phyloP scores from a whole-genome alignment of 2,113 vertebrate species.

The Ailuropoda melanoleuca region DNA sequence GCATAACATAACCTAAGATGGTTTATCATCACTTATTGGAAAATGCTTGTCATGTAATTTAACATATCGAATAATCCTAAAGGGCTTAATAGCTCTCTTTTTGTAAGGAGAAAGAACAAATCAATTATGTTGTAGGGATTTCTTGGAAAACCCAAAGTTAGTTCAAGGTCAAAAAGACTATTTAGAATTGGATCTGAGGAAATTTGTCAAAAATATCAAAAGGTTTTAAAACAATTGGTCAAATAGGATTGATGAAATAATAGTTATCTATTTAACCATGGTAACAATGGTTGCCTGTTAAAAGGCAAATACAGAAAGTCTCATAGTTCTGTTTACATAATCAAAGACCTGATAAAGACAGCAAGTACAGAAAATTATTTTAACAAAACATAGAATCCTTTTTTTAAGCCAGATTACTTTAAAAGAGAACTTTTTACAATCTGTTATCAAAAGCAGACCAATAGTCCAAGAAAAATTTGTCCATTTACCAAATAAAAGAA shows the following conservation, averaged over 20 bases:
- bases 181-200: not conserved
- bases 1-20: not conserved
- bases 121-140: not conserved
- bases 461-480: not conserved
- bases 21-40: not conserved
- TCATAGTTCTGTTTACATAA: not conserved
- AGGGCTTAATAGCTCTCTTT: not conserved
- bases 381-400: not conserved
- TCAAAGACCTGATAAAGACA: not conserved
- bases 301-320: not conserved
- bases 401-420: not conserved
- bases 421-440: not conserved
- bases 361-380: not conserved
- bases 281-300: not conserved
- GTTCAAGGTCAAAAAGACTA: not conserved
- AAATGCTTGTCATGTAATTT: not conserved
- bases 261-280: not conserved
- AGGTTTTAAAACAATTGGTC: not conserved
- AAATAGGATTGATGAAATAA: not conserved
- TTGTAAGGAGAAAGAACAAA: not conserved
- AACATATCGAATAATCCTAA: not conserved
- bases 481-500: not conserved
- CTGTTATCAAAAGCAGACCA: not conserved
- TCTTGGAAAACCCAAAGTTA: not conserved
- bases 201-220: not conserved